Evolutionary conservation across 2,888 invertebrate species (phyloP).

Genomic region (Agrochola lychnidis): DNA sequence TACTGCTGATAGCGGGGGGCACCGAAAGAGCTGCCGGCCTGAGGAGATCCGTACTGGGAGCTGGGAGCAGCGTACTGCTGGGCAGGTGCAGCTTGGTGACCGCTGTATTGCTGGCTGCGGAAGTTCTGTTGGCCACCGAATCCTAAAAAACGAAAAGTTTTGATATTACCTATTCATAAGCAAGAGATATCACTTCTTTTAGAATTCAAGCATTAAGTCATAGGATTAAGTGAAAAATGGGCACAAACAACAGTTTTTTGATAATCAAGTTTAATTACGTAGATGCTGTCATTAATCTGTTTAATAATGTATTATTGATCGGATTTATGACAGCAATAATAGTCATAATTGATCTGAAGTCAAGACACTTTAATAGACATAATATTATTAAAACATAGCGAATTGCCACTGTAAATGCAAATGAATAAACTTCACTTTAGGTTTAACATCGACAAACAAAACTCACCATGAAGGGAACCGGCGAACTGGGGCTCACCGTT

Average conservation of each 20-base stretch:
- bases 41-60: constrained; percentile 67
- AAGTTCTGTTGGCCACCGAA: constrained; percentile 61
- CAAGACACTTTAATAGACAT: not conserved
- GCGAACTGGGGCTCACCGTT: constrained; percentile 60
- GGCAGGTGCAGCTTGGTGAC: constrained; percentile 14
- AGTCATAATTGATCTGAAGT: not conserved
- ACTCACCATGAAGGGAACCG: constrained; percentile 64
- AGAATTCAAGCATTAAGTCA: not conserved
- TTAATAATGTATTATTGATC: not conserved
- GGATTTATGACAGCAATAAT: not conserved
- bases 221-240: not conserved
- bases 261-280: not conserved
- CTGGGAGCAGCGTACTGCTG: constrained; percentile 63
- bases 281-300: not conserved
- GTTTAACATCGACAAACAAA: not conserved
- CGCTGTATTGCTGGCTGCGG: constrained; percentile 38
- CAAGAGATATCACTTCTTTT: not conserved
- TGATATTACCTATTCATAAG: not conserved
- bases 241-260: not conserved
- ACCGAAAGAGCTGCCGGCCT: constrained; percentile 2
- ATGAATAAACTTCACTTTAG: not conserved
- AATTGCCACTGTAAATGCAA: not conserved
- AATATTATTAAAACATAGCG: not conserved
- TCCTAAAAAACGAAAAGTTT: constrained; percentile 49
- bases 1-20: constrained; percentile 47